Conservation (phyloP, 2,797 vertebrate genomes). For the Parambassis ranga region DNA sequence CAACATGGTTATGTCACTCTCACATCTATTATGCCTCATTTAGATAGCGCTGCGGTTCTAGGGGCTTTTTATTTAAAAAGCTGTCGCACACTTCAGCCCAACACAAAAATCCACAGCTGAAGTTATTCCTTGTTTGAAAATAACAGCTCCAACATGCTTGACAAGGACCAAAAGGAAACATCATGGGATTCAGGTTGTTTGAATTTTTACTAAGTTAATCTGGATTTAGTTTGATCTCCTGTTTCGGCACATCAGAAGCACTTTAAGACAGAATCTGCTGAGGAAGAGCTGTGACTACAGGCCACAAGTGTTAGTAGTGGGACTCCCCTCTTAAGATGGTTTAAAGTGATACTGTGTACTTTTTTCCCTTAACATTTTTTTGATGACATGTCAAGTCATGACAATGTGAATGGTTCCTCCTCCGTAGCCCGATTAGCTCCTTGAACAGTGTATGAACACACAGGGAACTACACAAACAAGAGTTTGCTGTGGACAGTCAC, state of each 20-base stretch:
- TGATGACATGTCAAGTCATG: no score
- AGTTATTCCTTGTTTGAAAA: constrained; percentile 18
- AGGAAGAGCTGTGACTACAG: neutral
- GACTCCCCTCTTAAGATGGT: no score
- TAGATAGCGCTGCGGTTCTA: constrained; percentile 42
- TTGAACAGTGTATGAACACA: no score
- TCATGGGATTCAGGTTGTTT: neutral
- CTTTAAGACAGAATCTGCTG: neutral
- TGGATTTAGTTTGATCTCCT: constrained; percentile 27
- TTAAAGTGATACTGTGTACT: no score
- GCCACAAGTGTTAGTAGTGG: no score
- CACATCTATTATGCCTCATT: constrained; percentile 71
- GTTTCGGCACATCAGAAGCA: neutral
- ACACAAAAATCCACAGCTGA: constrained; percentile 16
- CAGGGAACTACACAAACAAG: no score
- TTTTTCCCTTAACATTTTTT: no score
- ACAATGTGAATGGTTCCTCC: no score
- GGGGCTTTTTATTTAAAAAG: constrained; percentile 3
- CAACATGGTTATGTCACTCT: constrained; percentile 67
- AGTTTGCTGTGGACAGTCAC: no score
- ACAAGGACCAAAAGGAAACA: constrained; percentile 17
- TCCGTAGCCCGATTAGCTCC: no score
- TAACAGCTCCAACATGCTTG: neutral
- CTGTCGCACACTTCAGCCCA: constrained; percentile 15
- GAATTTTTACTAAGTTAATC: constrained; percentile 18